These are phyloP conservation scores for Polietes domitor DNA, from an alignment of 2,888 invertebrate genomes.

Conservation along the genomic window DNA sequence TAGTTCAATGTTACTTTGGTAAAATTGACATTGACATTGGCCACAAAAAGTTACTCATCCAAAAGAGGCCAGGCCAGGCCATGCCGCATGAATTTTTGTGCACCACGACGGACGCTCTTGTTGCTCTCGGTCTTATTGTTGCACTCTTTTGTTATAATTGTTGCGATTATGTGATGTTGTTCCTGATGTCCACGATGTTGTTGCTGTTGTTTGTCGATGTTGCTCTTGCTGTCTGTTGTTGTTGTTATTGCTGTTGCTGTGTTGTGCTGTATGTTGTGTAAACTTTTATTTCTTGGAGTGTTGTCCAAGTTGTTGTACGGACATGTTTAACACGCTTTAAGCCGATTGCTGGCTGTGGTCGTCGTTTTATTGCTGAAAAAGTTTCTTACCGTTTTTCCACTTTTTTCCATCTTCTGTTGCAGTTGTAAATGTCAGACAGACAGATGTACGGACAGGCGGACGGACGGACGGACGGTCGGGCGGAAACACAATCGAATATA, in stretches of 20 bases:
- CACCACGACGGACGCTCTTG: background rate
- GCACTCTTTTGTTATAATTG: conserved; percentile 34
- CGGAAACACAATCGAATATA: conserved; percentile 1
- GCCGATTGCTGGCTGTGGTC: conserved; percentile 42
- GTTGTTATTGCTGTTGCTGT: background rate
- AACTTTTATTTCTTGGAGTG: conserved; percentile 56
- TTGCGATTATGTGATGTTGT: conserved; percentile 29
- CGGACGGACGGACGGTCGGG: background rate
- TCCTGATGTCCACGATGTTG: background rate
- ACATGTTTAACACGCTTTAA: conserved; percentile 62
- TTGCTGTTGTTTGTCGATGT: background rate
- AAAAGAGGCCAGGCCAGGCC: conserved; percentile 57
- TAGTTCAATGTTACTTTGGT: conserved; percentile 48
- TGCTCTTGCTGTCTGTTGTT: background rate
- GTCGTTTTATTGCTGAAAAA: conserved; percentile 23
- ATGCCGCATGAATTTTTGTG: background rate
- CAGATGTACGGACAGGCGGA: background rate
- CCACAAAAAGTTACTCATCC: conserved; percentile 64
- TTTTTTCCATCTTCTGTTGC: conserved; percentile 38
- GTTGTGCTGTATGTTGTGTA: too few species aligned
- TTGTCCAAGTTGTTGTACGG: conserved; percentile 56
- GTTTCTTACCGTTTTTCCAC: background rate
- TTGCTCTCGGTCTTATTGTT: conserved; percentile 43
- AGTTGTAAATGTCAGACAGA: conserved; percentile 50
- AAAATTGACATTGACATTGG: conserved; percentile 71